Percentiles rank a stretch among this genome's conserved stretches.
phyloP scores from a whole-genome alignment of 2,888 invertebrate species.

The Nudaria mundana region DNA sequence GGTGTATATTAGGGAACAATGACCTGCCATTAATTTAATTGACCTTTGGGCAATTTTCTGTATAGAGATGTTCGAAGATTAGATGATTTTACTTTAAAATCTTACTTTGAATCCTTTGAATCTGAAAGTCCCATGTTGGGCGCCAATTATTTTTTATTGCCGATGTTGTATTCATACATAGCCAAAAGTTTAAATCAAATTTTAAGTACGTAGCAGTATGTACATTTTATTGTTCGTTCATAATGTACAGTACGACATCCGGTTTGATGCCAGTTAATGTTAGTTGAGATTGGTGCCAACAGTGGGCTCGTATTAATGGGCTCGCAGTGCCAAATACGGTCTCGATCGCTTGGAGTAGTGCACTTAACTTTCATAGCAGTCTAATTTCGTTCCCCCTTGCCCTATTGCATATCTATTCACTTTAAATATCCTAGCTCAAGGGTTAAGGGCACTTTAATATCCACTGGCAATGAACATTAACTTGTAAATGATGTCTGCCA shows the following conservation, averaged over 20 bases:
- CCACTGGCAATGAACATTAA: too few species aligned
- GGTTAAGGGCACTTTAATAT: neutral
- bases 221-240: slow-evolving; percentile 72
- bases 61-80: too few species aligned
- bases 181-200: slow-evolving; percentile 51
- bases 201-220: slow-evolving; percentile 49
- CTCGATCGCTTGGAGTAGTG: slow-evolving; percentile 47
- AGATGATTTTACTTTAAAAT: too few species aligned
- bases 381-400: slow-evolving; percentile 23
- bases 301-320: slow-evolving; percentile 60
- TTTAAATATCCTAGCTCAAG: neutral
- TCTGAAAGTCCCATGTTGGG: slow-evolving; percentile 44
- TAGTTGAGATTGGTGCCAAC: slow-evolving; percentile 63
- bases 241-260: slow-evolving; percentile 73
- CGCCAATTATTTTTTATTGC: slow-evolving; percentile 41
- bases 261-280: slow-evolving; percentile 74
- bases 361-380: slow-evolving; percentile 48
- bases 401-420: slow-evolving; percentile 12
- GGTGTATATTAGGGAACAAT: too few species aligned
- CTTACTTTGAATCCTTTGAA: neutral
- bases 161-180: slow-evolving; percentile 30
- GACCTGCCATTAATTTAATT: too few species aligned
- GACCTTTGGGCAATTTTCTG: too few species aligned
- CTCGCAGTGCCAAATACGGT: slow-evolving; percentile 64
- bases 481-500: too few species aligned